Conservation (phyloP, 2,888 invertebrate genomes). For the Tetropium fuscum region DNA sequence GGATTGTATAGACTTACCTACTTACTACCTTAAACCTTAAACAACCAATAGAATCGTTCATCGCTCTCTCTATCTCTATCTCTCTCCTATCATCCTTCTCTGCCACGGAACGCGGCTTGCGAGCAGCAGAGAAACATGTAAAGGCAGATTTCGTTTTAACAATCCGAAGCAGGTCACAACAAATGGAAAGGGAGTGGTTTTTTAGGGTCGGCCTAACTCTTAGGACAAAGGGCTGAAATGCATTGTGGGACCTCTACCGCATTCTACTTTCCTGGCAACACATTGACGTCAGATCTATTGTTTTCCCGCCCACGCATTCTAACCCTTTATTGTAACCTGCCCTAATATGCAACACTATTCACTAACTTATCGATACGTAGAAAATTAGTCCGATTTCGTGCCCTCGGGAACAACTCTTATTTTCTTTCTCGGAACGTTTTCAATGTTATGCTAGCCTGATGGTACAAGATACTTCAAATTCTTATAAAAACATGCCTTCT, state of each 20-base stretch:
- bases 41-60: too few species aligned
- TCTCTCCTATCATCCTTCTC: too few species aligned
- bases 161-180: background rate
- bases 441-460: conserved; percentile 12
- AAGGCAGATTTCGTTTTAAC: background rate
- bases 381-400: background rate
- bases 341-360: conserved; percentile 36
- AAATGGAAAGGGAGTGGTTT: conserved; percentile 12
- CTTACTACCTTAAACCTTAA: too few species aligned
- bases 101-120: too few species aligned
- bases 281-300: conserved; percentile 38
- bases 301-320: conserved; percentile 48
- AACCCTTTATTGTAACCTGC: conserved; percentile 35
- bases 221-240: conserved; percentile 18
- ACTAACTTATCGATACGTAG: conserved; percentile 2
- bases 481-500: conserved; percentile 16
- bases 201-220: conserved; percentile 9
- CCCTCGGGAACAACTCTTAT: background rate
- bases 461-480: conserved; percentile 12
- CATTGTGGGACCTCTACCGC: conserved; percentile 3
- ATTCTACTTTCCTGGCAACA: conserved; percentile 13
- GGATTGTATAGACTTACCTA: too few species aligned
- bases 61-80: too few species aligned
- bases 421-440: background rate
- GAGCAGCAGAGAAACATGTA: background rate